Conservation (phyloP, 1,140 invertebrate genomes). For the Luehdorfia chinensis region DNA sequence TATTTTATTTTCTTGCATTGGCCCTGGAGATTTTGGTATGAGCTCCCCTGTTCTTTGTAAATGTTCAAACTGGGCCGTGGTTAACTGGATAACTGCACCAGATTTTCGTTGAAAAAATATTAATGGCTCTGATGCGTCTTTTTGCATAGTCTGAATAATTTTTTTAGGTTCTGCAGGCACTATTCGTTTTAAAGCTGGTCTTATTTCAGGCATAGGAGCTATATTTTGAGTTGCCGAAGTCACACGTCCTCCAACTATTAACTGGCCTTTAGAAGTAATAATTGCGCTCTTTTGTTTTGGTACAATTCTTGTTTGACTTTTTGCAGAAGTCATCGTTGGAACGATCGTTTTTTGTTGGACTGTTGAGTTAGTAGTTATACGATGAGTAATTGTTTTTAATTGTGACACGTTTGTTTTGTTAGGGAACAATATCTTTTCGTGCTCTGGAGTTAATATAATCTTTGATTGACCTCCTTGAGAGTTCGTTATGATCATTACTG, state of each 20-base stretch:
- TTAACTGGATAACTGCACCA: conserved; percentile 67
- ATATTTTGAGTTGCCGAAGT: conserved; percentile 69
- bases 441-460: conserved; percentile 77
- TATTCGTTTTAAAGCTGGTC: conserved; percentile 50
- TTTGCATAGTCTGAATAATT: conserved; percentile 54
- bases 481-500: conserved; percentile 80
- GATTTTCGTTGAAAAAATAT: conserved; percentile 70
- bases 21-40: conserved; percentile 48
- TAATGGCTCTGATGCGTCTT: conserved; percentile 49
- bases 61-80: conserved; percentile 70
- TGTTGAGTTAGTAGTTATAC: conserved; percentile 41
- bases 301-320: conserved; percentile 54
- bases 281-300: conserved; percentile 68
- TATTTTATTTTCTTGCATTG: conserved; percentile 49
- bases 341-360: conserved; percentile 39
- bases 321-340: conserved; percentile 41
- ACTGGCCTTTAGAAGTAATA: conserved; percentile 76
- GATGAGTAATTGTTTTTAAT: conserved; percentile 64
- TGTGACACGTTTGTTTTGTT: conserved; percentile 65
- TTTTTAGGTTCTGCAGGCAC: conserved; percentile 54
- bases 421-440: conserved; percentile 77
- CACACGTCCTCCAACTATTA: conserved; percentile 64
- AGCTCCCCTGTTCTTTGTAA: conserved; percentile 70
- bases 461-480: conserved; percentile 77
- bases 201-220: conserved; percentile 57